Percentiles rank a stretch among this genome's conserved stretches.
Conservation (phyloP, 1,140 invertebrate genomes). For the Semibalanus balanoides region DNA sequence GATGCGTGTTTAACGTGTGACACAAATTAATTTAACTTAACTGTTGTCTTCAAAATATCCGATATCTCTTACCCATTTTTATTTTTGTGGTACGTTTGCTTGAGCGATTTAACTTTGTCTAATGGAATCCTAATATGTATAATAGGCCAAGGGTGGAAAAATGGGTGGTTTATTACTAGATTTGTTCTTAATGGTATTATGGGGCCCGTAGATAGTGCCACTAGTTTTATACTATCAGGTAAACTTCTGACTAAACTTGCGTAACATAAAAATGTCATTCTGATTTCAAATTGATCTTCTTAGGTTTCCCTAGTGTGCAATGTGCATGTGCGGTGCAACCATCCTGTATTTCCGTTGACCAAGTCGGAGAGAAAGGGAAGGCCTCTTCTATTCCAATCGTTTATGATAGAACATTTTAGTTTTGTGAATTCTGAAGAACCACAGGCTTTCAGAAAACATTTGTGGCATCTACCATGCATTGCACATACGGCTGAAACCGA, state of each 20-base stretch:
- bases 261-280: neutral
- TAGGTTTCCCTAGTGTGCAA: neutral
- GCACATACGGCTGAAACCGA: neutral
- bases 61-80: neutral
- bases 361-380: neutral
- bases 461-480: neutral
- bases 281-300: neutral
- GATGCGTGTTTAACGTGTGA: neutral
- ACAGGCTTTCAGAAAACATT: neutral
- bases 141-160: neutral
- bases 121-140: neutral
- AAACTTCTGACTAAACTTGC: no score
- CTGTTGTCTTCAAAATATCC: neutral
- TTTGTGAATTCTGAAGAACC: neutral
- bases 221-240: no score
- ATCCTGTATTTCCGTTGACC: neutral
- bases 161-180: neutral
- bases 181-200: neutral
- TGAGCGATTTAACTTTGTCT: neutral
- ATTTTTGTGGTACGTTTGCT: neutral
- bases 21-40: neutral
- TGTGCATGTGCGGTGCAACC: no score
- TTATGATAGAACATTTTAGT: neutral
- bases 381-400: neutral
- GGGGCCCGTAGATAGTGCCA: neutral